Evolutionary conservation across 2,113 vertebrate species (phyloP).

Genomic region (Manacus vitellinus): DNA sequence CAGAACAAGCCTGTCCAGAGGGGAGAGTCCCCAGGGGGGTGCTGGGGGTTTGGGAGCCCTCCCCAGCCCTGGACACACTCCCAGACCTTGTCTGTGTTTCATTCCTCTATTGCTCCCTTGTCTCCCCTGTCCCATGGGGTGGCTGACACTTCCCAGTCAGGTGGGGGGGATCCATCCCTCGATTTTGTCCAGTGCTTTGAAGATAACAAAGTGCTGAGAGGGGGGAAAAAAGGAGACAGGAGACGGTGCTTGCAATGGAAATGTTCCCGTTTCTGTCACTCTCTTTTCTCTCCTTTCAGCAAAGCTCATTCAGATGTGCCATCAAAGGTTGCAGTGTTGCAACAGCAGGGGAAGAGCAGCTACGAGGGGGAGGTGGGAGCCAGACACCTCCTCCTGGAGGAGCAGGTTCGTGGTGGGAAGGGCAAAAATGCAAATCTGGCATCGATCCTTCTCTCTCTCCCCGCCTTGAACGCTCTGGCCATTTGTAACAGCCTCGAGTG

Average conservation of each 20-base stretch:
- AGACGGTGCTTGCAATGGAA: constrained; percentile 38
- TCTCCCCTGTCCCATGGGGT: not conserved
- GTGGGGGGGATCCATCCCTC: not conserved
- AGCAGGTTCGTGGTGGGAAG: constrained; percentile 3
- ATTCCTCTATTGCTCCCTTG: not conserved
- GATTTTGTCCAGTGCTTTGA: constrained; percentile 15
- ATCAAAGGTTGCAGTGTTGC: not conserved
- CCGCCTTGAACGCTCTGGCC: not conserved
- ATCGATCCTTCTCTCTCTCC: not conserved
- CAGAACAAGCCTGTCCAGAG: not conserved
- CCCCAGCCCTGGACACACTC: rapidly evolving
- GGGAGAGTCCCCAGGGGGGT: not conserved
- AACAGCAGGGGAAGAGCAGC: not conserved
- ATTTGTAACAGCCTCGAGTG: not conserved
- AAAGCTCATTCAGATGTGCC: not conserved
- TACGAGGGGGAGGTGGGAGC: not conserved
- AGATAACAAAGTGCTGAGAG: not conserved
- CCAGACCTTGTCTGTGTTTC: not conserved
- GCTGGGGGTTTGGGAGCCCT: not conserved
- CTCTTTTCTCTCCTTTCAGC: not conserved
- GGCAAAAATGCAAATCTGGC: not conserved
- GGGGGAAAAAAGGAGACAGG: not conserved
- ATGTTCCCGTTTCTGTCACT: not conserved
- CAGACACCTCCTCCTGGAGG: constrained; percentile 36
- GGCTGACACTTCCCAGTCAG: not conserved